Conservation (phyloP, 2,797 vertebrate genomes). For the Neostethus bicornis region DNA sequence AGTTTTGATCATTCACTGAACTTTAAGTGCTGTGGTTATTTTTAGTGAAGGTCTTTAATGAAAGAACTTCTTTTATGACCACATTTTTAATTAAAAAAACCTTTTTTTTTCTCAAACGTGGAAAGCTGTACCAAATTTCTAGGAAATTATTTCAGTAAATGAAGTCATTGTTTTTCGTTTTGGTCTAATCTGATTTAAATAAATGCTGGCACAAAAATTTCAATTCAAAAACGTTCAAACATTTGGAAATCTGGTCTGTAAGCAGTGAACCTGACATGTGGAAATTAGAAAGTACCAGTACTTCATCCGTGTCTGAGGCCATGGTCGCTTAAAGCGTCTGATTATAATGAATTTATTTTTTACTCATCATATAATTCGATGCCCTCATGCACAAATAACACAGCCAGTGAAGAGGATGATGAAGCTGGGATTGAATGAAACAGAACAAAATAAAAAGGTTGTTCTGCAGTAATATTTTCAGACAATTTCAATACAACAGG, state of each 20-base stretch:
- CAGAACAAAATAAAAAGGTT: neutral
- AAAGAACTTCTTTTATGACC: neutral
- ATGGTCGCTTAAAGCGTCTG: neutral
- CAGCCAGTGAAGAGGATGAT: neutral
- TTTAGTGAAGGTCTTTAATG: neutral
- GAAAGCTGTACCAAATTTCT: neutral
- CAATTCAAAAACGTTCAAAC: neutral
- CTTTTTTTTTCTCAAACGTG: neutral
- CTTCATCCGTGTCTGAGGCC: neutral
- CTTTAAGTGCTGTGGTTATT: neutral
- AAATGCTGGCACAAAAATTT: neutral
- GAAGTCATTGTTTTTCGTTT: neutral
- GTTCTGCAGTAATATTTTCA: neutral
- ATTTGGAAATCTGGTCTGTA: neutral
- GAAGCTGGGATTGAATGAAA: neutral
- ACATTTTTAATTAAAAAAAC: neutral
- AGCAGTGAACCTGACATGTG: neutral
- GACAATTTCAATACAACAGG: neutral
- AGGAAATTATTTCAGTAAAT: neutral
- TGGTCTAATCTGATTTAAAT: neutral
- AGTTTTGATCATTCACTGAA: too few relatives aligned
- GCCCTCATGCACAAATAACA: neutral
- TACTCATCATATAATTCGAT: conserved; percentile 1
- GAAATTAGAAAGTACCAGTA: neutral
- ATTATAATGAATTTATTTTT: neutral